phyloP scores from a whole-genome alignment of 2,888 invertebrate genomes.

The Rhamnusium bicolor region DNA sequence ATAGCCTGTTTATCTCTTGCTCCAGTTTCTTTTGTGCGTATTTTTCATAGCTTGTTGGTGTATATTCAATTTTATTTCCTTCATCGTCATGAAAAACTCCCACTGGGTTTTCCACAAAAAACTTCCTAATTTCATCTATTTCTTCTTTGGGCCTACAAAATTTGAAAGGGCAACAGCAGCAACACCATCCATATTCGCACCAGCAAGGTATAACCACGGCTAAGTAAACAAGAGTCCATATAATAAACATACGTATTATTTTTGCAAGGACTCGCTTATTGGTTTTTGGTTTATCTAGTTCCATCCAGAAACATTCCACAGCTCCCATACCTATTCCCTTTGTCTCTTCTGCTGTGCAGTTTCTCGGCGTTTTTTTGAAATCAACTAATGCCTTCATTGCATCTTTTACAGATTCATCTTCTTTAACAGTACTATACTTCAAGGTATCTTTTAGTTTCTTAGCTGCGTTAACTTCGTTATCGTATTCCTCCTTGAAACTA shows the following conservation, averaged over 20 bases:
- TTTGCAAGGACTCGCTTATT: constrained; percentile 54
- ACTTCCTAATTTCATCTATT: constrained; percentile 74
- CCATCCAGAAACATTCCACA: constrained; percentile 68
- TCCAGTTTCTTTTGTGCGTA: constrained; percentile 75
- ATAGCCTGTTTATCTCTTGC: constrained; percentile 74
- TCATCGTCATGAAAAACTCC: constrained; percentile 71
- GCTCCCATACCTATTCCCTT: constrained; percentile 63
- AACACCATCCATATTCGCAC: constrained; percentile 77
- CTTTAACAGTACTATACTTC: constrained; percentile 68
- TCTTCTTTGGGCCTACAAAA: constrained; percentile 74
- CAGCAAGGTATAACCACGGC: constrained; percentile 72
- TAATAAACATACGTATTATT: constrained; percentile 63
- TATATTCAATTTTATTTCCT: constrained; percentile 70
- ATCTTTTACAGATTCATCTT: constrained; percentile 67
- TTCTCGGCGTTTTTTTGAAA: constrained; percentile 63
- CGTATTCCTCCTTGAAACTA: constrained; percentile 69
- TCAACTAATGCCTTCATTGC: constrained; percentile 65
- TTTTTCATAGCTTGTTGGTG: constrained; percentile 74
- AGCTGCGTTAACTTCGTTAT: constrained; percentile 64
- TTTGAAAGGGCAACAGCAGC: constrained; percentile 74
- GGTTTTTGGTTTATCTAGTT: constrained; percentile 62
- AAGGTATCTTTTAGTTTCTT: constrained; percentile 66
- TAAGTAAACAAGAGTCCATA: constrained; percentile 71
- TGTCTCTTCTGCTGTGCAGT: constrained; percentile 72
- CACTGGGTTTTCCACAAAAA: constrained; percentile 74